These are phyloP conservation scores for Sebastes dallii DNA, from an alignment of 2,797 vertebrate genomes.

Conservation along the genomic window DNA sequence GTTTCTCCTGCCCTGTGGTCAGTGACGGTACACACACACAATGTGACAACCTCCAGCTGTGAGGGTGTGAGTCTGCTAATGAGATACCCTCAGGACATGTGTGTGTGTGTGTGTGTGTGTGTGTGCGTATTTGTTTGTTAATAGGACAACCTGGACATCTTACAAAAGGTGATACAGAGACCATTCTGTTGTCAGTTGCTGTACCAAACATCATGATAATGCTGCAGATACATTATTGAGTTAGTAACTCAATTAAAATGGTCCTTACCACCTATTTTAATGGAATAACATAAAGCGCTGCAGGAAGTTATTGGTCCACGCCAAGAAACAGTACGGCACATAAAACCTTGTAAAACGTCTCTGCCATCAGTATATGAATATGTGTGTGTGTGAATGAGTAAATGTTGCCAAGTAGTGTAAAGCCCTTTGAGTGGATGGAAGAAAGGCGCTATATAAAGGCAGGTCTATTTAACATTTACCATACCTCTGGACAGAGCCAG, in stretches of 20 bases:
- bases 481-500: neutral
- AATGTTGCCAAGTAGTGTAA: no score
- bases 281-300: neutral
- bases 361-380: no score
- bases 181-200: constrained; percentile 15
- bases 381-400: no score
- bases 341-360: accelerated
- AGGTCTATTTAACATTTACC: no score
- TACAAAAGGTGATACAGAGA: constrained; percentile 14
- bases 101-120: neutral
- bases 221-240: neutral
- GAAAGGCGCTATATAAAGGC: no score
- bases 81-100: constrained; percentile 55
- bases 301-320: neutral
- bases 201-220: neutral
- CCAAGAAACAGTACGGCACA: neutral
- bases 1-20: constrained; percentile 56
- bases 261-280: neutral
- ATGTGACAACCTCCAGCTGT: constrained; percentile 73
- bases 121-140: constrained; percentile 18
- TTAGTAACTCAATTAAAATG: neutral
- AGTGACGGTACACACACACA: constrained; percentile 31
- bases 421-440: no score
- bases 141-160: constrained; percentile 18
- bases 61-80: constrained; percentile 75